Base-by-base conservation (phyloP, 2,888 invertebrate species). In the Parasteatoda lunata region DNA sequence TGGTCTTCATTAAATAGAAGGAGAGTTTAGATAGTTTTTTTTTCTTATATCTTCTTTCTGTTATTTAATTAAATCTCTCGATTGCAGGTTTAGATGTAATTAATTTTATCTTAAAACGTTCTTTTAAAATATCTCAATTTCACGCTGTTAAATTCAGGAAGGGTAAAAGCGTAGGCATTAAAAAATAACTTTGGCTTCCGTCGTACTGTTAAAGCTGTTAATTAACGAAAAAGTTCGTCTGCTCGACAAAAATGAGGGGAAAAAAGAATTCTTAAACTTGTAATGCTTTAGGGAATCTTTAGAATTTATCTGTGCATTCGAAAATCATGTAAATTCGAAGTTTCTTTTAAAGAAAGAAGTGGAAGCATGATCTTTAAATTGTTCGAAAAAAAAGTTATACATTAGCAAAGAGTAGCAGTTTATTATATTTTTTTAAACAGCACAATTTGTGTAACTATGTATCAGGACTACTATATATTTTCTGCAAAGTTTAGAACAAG, bases 31-130 rank as follows among this genome's bases (percentile, higher is more conserved):
- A 9, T 13, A 13, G 59, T n/a, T 59, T 59, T 59, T 59, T 59
- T 59, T 8, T 9, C 11, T 59, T 30, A 30, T 30, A 30, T 30
- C n/a, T 59, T 59, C 59, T 13, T 59, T 59, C 59, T 59, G 59
- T n/a, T 59, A 59, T 59, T 59, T 59, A 59, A 59, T 59, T 59
- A 59, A 59, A 59, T 59, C 59, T 59, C 59, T 59, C 59, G 59
- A 59, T 59, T 59, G 59, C 59, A 59, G 59, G 59, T 59, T 59
- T 59, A 59, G 59, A 59, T 59, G 59, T 59, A 59, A 59, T 59
- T 59, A 59, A 59, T 59, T 59, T 59, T 59, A 59, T 59, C 59
- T 59, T 59, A 59, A 59, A 59, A 59, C 59, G n/a, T 59, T 59
- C 59, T 59, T 59, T 59, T 13, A 59, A 59, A 59, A 59, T 59